Conservation (phyloP, 2,888 invertebrate species). For the Nymphalis polychloros region DNA sequence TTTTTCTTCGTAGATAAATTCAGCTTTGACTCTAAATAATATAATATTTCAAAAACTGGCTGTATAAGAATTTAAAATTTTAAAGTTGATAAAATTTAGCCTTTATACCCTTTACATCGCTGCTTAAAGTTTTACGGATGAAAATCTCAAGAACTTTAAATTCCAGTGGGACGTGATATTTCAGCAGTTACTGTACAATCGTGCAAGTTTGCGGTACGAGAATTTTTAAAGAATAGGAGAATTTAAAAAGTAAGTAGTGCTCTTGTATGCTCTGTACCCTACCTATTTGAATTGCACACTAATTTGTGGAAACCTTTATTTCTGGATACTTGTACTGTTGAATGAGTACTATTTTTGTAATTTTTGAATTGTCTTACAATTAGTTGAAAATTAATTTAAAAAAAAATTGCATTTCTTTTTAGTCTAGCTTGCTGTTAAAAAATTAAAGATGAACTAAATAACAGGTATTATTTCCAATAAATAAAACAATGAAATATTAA, state of each 20-base stretch:
- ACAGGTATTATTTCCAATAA: too few relatives aligned
- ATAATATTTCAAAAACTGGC: constrained; percentile 14
- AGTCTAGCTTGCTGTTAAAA: not conserved
- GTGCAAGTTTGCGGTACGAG: constrained; percentile 28
- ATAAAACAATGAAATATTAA: not conserved
- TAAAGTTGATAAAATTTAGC: constrained; percentile 41
- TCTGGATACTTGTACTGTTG: not conserved
- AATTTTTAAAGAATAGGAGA: constrained; percentile 37
- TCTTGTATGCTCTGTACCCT: constrained; percentile 25
- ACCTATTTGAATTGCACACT: constrained; percentile 19
- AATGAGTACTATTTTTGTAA: not conserved
- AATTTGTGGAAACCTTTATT: constrained; percentile 16
- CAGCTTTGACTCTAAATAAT: constrained; percentile 18
- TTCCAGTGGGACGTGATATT: constrained; percentile 42
- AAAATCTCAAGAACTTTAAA: constrained; percentile 41
- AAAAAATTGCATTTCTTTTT: too few relatives aligned
- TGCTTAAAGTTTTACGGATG: constrained; percentile 41
- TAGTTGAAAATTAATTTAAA: not conserved
- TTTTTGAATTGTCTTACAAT: not conserved
- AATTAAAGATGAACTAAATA: not conserved
- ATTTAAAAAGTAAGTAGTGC: constrained; percentile 25
- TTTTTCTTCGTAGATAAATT: constrained; percentile 18
- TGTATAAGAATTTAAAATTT: constrained; percentile 34
- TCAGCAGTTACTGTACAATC: constrained; percentile 35
- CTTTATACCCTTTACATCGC: constrained; percentile 39